phyloP scores from a whole-genome alignment of 2,113 vertebrate genomes.

The Ptychochromis oligacanthus region DNA sequence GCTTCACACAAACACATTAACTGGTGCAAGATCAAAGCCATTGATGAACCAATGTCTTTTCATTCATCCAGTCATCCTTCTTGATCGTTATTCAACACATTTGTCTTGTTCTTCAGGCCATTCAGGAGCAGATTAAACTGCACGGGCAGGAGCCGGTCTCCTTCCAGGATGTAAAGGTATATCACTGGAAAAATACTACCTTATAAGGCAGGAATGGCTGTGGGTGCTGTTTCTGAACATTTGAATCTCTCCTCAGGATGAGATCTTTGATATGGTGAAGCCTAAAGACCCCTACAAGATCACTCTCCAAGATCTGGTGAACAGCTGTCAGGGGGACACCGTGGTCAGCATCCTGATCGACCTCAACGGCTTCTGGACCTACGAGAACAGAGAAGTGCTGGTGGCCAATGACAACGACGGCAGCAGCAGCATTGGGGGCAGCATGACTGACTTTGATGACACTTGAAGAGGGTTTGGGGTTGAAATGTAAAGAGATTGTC shows the following conservation, averaged over 20 bases:
- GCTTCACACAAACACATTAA: not conserved
- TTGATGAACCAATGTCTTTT: not conserved
- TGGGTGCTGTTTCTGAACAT: fast-evolving
- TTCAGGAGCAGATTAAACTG: conserved; percentile 98
- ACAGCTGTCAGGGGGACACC: conserved; percentile 96
- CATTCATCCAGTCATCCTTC: not conserved
- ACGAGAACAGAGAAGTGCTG: conserved; percentile 97
- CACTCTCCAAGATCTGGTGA: conserved; percentile 96
- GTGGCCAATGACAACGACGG: conserved; percentile 89
- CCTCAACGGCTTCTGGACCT: conserved; percentile 98
- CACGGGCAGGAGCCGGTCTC: conserved; percentile 95
- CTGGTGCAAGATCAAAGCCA: not conserved
- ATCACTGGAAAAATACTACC: not conserved
- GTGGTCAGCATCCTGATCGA: conserved; percentile 97
- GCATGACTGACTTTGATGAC: conserved; percentile 87
- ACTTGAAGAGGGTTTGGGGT: conserved; percentile 71
- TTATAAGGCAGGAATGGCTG: fast-evolving
- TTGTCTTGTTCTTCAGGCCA: conserved; percentile 81
- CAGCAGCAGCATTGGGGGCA: conserved; percentile 8
- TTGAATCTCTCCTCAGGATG: conserved; percentile 83
- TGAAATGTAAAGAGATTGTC: not conserved
- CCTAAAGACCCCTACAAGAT: conserved; percentile 96
- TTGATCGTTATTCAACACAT: not conserved
- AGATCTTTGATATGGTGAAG: conserved; percentile 99
- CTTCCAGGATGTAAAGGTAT: conserved; percentile 97